Base-by-base conservation (phyloP, 2,888 invertebrate genomes). In the Caprella mutica region DNA sequence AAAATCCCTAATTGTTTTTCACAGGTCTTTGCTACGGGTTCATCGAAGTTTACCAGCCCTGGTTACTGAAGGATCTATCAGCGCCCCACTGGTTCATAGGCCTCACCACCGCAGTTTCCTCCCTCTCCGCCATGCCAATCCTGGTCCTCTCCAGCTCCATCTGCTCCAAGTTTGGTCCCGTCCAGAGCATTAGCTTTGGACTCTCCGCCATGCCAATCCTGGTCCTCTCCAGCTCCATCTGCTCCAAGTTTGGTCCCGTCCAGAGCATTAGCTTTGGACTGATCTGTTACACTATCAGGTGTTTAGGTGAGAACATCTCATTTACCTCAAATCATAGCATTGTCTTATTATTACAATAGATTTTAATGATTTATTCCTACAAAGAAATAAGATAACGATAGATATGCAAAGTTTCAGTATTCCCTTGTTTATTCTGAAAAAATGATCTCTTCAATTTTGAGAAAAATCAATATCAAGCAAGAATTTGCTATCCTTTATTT, bases 191-290 rank as follows among this genome's bases (percentile, higher is more conserved):
- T 52, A 27, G 54, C 24, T 63, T 63, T 17, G 63, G 63, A 14
- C n/a, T n/a, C n/a, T n/a, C 67, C 8, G 61, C 67, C 9, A 50
- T 68, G 21, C 67, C 68, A 14, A 61, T 68, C 57, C 65, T 68
- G 8, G 62, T 65, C 14, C 40, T 64, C 30, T 61, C 68, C 4
- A 65, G 65, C 1, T 52, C 55, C 44, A 59, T 66, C 46, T 60
- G 63, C 55, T 52, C 44, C 50, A 63, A 55, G 43, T 63, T 63
- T 19, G 63, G 63, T 8, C 43, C 55, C 24, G 53, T 63, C 40
- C 63, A 63, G 43, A 30, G 55, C 52, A 63, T 63, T 52, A 27
- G 54, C 24, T 63, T 63, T 17, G 63, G 63, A 14, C 57, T 63
- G 17, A 35, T 63, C 23, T 63, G 63, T 19, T 63, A 63, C 44